A percentile compares a stretch with the other conserved stretches of the same genome.
phyloP scores from a whole-genome alignment of 2,113 vertebrate genomes.

The Catharus minimus region DNA sequence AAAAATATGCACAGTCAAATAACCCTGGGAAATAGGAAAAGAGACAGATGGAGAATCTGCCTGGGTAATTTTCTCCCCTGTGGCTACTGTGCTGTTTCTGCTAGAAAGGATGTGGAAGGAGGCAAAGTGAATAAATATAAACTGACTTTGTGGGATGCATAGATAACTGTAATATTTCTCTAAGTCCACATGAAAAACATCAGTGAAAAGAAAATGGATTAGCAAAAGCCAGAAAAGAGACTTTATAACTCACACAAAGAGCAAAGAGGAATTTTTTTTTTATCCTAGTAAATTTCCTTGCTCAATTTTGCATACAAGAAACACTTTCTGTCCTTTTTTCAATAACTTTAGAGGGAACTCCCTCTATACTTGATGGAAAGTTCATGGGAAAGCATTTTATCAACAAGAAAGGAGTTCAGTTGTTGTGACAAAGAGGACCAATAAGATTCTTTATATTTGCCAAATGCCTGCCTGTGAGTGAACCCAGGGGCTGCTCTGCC shows the following conservation, averaged over 20 bases:
- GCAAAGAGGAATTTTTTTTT: background rate
- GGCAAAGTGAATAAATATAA: slow-evolving; percentile 21
- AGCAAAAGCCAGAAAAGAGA: background rate
- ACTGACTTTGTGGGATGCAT: slow-evolving; percentile 8
- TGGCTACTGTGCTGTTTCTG: slow-evolving; percentile 44
- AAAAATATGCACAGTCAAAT: slow-evolving; percentile 29
- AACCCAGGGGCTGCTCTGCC: background rate
- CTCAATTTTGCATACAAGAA: background rate
- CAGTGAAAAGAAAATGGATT: background rate
- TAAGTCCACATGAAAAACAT: background rate
- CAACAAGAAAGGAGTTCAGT: background rate
- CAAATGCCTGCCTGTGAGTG: background rate
- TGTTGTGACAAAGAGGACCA: background rate
- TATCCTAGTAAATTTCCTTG: background rate
- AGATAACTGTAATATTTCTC: slow-evolving; percentile 3
- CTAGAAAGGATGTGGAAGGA: slow-evolving; percentile 29
- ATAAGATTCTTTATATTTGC: background rate
- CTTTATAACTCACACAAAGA: background rate
- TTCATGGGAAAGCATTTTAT: background rate
- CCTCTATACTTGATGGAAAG: background rate
- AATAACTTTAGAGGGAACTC: background rate
- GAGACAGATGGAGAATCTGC: slow-evolving; percentile 50
- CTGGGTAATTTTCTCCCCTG: slow-evolving; percentile 55
- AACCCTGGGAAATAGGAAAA: slow-evolving; percentile 12
- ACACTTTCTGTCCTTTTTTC: background rate